These are phyloP conservation scores for Macropus fuliginosus DNA, from an alignment of 2,797 vertebrate species.

Conservation along the genomic window DNA sequence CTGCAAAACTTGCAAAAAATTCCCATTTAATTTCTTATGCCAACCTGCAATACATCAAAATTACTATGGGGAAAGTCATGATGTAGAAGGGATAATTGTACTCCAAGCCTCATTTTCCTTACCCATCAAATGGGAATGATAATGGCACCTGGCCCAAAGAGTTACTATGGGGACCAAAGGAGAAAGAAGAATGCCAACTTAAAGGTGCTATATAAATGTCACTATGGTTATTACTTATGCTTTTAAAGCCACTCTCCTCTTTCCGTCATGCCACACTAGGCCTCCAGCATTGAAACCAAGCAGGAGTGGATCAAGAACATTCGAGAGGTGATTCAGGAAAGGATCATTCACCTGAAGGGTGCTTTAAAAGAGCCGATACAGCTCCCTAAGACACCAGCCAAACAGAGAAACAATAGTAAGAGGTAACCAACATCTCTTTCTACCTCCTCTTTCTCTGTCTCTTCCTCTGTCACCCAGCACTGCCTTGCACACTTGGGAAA, in stretches of 20 bases:
- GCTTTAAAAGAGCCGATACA: constrained; percentile 97
- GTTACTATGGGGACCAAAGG: neutral
- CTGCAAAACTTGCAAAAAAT: neutral
- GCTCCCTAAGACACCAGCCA: constrained; percentile 95
- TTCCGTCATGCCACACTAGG: constrained; percentile 84
- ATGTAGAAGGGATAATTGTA: neutral
- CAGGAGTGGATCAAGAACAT: constrained; percentile 99
- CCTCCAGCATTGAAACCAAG: constrained; percentile 95
- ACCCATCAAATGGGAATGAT: neutral
- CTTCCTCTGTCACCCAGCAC: neutral
- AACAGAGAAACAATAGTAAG: constrained; percentile 94
- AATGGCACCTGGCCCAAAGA: neutral
- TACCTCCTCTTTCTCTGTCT: neutral
- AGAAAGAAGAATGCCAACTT: neutral
- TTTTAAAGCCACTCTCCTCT: neutral
- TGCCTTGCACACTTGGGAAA: constrained; percentile 7
- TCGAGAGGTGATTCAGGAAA: constrained; percentile 98
- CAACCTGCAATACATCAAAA: neutral
- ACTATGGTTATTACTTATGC: neutral
- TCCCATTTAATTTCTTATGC: neutral
- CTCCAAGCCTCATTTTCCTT: neutral
- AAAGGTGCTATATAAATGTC: neutral
- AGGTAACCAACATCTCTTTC: constrained; percentile 86
- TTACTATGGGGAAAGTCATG: neutral
- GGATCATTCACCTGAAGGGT: constrained; percentile 98